Evolutionary conservation across 2,113 vertebrate genomes (phyloP), one percentile per base, ranked within the genome.

Genomic region (Lophotis ruficrista): DNA sequence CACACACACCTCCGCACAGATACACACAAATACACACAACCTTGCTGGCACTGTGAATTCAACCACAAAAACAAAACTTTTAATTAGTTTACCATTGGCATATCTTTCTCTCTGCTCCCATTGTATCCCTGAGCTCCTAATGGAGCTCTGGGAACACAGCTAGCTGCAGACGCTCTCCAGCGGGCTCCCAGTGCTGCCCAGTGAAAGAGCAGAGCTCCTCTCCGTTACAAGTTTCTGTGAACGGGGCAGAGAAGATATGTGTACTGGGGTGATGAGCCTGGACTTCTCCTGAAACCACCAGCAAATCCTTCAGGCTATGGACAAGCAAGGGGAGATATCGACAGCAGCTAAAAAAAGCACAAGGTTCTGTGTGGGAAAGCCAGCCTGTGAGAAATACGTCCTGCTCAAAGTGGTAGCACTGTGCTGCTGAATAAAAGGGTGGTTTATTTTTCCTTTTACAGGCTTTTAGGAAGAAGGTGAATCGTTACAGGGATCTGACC

Each of bases 181-280:
- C 6, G 53, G 18, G 47, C 70, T 90, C 54, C 51, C 78, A 33
- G 72, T 5, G 12, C 38, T 69, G 54, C 41, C 60, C 22, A 4
- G 56, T 0, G n/a, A 37, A 20, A 38, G 53, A 53, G 28, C 17
- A 79, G 86, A 76, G 31, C 51, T 70, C 21, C 37, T 15, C 61
- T 43, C 43, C 6, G 0, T 5, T 7, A 19, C 25, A 21, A 7
- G 13, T 3, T 28, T 30, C 12, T 51, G 23, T 14, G 21, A 85
- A 24, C 27, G 48, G 31, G 37, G 69, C 13, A 28, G 47, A 66
- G 60, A 61, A 75, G 73, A 7, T 28, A 69, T 61, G 6, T 2
- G 56, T 47, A 3, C 38, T 14, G 56, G 30, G 35, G 31, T 43
- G 47, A 37, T 2, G 19, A 93, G 48, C n/a, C 81, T 22, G 48